Percentiles rank a stretch among this genome's conserved stretches.
These are phyloP conservation scores for Lasioglossum vierecki DNA, from an alignment of 2,888 invertebrate genomes.

Conservation along the genomic window DNA sequence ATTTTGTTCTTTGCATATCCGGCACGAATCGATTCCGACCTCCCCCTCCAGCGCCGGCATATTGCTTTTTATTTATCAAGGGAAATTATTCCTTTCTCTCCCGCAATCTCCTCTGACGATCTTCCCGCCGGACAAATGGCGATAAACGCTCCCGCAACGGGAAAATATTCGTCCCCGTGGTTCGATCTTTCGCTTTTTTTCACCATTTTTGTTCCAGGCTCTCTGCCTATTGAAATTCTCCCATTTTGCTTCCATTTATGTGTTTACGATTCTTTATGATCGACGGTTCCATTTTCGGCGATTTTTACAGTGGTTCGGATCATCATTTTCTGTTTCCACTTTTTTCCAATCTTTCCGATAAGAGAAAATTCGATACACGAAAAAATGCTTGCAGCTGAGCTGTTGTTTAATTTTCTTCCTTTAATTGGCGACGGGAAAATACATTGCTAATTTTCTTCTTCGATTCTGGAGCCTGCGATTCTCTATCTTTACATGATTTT, in stretches of 20 bases:
- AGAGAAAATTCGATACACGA: not conserved
- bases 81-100: slow-evolving; percentile 24
- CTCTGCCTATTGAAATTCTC: not conserved
- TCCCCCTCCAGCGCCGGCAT: not conserved
- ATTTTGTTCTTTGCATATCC: slow-evolving; percentile 10
- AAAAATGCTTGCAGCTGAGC: no score
- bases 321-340: not conserved
- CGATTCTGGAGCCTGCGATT: not conserved
- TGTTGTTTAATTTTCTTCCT: not conserved
- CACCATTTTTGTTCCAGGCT: not conserved
- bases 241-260: not conserved
- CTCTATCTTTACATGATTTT: not conserved
- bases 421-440: not conserved
- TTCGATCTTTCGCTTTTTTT: not conserved
- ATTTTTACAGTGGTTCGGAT: not conserved
- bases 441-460: not conserved
- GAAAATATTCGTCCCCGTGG: not conserved
- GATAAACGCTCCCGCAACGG: not conserved
- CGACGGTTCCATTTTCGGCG: not conserved
- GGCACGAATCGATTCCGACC: slow-evolving; percentile 4
- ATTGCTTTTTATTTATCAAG: slow-evolving; percentile 9
- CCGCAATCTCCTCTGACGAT: not conserved
- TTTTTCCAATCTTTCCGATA: not conserved
- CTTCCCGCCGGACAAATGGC: not conserved
- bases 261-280: not conserved